Percentiles rank a stretch among this genome's conserved stretches.
Conservation (phyloP, 37 sponge, comb jelly and placozoan genomes). For the Aplysina aerophoba region DNA sequence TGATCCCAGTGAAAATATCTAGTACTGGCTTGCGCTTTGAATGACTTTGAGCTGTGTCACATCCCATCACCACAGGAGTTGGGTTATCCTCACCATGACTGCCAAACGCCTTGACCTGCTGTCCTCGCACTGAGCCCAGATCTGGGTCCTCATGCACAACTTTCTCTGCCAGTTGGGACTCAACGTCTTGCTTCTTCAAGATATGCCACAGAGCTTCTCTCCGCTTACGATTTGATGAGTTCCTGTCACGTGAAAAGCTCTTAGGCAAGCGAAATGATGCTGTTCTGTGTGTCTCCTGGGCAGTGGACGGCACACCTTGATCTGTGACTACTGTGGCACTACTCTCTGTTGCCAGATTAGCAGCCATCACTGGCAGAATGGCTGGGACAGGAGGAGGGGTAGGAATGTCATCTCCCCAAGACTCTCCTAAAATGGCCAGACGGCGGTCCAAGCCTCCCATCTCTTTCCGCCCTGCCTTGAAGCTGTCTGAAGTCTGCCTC, state of each 20-base stretch:
- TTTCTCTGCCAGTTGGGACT: no score
- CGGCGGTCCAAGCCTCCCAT: neutral
- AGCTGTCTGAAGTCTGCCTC: neutral
- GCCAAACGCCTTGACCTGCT: no score
- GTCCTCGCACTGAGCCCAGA: no score
- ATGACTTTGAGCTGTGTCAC: no score
- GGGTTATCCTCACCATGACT: no score
- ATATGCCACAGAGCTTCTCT: conserved; percentile 14
- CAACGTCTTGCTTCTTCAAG: neutral
- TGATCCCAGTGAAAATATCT: no score
- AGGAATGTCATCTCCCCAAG: neutral
- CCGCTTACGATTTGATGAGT: conserved; percentile 18
- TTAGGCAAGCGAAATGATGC: neutral
- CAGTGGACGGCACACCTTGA: no score
- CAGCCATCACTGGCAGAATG: neutral
- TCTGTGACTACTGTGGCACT: neutral
- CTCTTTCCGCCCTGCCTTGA: neutral
- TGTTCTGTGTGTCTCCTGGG: neutral
- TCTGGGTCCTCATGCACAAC: no score
- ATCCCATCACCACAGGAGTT: no score
- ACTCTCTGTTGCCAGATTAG: no score
- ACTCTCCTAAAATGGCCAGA: neutral
- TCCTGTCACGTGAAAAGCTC: neutral
- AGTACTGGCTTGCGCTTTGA: no score
- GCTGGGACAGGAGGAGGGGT: neutral